Evolutionary conservation across 2,113 vertebrate genomes (phyloP).

Genomic region (Lagenorhynchus albirostris): DNA sequence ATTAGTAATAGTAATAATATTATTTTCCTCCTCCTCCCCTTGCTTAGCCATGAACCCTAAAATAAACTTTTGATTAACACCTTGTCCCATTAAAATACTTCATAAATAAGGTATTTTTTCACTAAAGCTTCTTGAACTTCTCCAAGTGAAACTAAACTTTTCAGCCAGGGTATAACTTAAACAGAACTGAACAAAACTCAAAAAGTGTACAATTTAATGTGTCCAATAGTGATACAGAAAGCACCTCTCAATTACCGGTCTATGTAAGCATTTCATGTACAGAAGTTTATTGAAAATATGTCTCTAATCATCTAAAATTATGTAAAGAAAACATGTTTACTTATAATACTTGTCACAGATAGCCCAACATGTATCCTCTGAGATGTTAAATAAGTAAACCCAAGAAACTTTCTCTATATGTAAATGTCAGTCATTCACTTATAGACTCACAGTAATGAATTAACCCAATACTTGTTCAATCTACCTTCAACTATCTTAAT

Average conservation of each 20-base stretch:
- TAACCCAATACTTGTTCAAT: neutral
- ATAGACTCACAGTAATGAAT: neutral
- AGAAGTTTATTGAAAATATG: neutral
- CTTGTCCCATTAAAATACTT: neutral
- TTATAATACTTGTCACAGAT: neutral
- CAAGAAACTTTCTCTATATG: neutral
- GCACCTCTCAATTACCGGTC: neutral
- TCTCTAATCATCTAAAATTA: neutral
- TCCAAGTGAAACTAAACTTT: neutral
- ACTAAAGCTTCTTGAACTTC: neutral
- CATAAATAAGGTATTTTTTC: neutral
- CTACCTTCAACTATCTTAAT: neutral
- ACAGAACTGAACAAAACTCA: neutral
- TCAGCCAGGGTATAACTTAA: constrained; percentile 22
- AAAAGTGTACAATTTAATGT: neutral
- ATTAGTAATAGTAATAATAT: no score
- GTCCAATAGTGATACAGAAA: neutral
- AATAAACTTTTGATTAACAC: neutral
- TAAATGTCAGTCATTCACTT: neutral
- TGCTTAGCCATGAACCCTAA: neutral
- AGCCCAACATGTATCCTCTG: neutral
- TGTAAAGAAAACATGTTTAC: neutral
- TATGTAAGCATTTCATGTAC: neutral
- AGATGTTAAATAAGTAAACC: neutral
- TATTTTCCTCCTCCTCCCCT: neutral